Conservation (phyloP, 2,113 vertebrate species). For the Choloepus hoffmanni region DNA sequence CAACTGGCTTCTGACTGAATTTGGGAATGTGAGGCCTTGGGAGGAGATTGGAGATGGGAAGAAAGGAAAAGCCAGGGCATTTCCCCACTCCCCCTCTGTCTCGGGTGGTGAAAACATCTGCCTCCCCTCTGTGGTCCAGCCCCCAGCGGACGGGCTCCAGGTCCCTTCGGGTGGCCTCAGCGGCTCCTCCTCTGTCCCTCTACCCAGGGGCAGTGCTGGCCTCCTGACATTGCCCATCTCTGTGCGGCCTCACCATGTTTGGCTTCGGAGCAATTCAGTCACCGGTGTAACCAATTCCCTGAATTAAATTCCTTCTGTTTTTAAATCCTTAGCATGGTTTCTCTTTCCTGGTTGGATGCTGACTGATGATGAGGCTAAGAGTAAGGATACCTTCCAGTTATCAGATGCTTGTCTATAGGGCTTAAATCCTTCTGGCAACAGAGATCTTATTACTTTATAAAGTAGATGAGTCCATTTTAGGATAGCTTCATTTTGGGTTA, state of each 20-base stretch:
- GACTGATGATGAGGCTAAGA: not conserved
- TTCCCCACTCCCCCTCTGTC: not conserved
- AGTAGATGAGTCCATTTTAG: not conserved
- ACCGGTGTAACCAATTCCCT: not conserved
- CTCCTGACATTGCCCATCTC: not conserved
- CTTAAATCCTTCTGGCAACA: not conserved
- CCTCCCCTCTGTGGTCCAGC: not conserved
- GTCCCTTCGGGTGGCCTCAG: not conserved
- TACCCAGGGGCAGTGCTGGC: not conserved
- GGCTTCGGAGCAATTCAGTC: not conserved
- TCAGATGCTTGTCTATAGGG: not conserved
- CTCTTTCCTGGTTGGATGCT: not conserved
- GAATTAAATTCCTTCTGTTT: conserved; percentile 28
- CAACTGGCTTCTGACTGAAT: not conserved
- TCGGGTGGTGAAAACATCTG: not conserved
- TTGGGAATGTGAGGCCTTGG: not conserved
- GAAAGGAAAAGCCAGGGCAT: not conserved
- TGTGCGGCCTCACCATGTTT: not conserved
- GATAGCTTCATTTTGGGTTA: conserved; percentile 32
- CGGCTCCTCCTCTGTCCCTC: not conserved
- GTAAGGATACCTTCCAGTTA: not conserved
- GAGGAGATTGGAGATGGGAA: not conserved
- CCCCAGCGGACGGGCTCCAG: not conserved
- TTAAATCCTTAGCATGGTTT: conserved; percentile 25
- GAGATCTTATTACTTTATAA: conserved; percentile 14